Conservation (phyloP, 1,140 invertebrate species). For the Hormaphis cornu region DNA sequence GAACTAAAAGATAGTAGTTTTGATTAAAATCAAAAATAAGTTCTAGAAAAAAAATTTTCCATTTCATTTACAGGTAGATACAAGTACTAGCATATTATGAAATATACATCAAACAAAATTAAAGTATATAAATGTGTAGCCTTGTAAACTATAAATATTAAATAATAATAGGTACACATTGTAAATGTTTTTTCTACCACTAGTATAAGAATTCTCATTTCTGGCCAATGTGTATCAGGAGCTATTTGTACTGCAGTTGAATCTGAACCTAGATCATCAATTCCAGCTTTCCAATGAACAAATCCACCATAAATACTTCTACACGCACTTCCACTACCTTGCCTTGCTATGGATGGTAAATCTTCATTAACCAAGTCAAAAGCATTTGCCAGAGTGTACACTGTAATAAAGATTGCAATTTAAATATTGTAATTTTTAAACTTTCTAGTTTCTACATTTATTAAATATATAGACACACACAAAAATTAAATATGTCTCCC, state of each 20-base stretch:
- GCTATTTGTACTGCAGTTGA: constrained; percentile 70
- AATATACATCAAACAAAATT: too few relatives aligned
- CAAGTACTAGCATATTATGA: too few relatives aligned
- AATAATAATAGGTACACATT: too few relatives aligned
- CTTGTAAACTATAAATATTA: neutral
- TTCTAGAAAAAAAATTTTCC: too few relatives aligned
- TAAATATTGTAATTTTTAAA: too few relatives aligned
- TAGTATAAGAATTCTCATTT: constrained; percentile 79
- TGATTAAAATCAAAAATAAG: too few relatives aligned
- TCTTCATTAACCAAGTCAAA: constrained; percentile 65
- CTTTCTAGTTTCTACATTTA: too few relatives aligned
- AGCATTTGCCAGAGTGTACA: constrained; percentile 62
- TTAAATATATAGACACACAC: too few relatives aligned
- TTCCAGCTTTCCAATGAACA: constrained; percentile 65
- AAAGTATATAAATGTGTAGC: neutral
- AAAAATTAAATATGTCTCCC: too few relatives aligned
- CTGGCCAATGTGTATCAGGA: constrained; percentile 72
- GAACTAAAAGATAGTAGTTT: neutral
- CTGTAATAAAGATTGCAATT: constrained; percentile 47
- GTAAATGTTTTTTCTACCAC: constrained; percentile 52
- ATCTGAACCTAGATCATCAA: constrained; percentile 60
- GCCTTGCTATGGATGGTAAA: constrained; percentile 70
- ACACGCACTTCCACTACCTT: constrained; percentile 93
- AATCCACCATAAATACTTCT: constrained; percentile 91
- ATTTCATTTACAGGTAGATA: too few relatives aligned